Evolutionary conservation across 2,113 vertebrate species (phyloP), one percentile per base, ranked within the genome.

Genomic region (Callionymus lyra): DNA sequence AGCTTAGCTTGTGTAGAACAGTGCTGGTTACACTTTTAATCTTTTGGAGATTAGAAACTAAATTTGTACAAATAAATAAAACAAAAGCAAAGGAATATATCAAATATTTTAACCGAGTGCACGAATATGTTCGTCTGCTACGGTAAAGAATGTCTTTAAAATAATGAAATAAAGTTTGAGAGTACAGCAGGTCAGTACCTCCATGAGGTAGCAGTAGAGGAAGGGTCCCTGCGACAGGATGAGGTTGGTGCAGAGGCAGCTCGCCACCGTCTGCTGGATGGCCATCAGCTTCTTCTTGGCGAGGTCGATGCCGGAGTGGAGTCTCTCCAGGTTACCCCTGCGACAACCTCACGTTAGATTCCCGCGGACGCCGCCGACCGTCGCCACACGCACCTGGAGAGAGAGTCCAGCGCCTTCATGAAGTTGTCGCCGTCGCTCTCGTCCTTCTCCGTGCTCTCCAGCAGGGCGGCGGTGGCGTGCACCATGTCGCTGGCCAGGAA

Each of bases 181-280:
- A n/a, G n/a, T n/a, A n/a, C n/a, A 1, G 9, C 17, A 37, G 19
- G 9, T 18, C 41, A 38, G 5, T 51, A 93, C 95, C 93, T 99
- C 95, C 88, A 88, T 88, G 55, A 99, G 90, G 47, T 88, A 88
- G 55, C 95, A 99, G 52, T 99, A 99, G 31, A 99, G 93, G 75
- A 99, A 99, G 1, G 95, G 93, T 2, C 94, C 95, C 76, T 99
- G 95, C 1, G 93, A 97, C 58, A 97, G 81, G 33, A 99, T 87
- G 3, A 96, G 90, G 68, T 96, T 97, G 68, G 94, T 97, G 45
- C 93, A 95, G 63, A 99, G 90, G 70, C 95, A 97, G 81, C 91
- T 96, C 58, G 95, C 93, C 0, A 99, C 86, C 0, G 90, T 97
- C 81, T 98, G 91, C 78, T 96, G 95, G 18, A 91, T 82, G 35